Conservation (phyloP, 2,113 vertebrate genomes). For the Lethenteron reissneri region DNA sequence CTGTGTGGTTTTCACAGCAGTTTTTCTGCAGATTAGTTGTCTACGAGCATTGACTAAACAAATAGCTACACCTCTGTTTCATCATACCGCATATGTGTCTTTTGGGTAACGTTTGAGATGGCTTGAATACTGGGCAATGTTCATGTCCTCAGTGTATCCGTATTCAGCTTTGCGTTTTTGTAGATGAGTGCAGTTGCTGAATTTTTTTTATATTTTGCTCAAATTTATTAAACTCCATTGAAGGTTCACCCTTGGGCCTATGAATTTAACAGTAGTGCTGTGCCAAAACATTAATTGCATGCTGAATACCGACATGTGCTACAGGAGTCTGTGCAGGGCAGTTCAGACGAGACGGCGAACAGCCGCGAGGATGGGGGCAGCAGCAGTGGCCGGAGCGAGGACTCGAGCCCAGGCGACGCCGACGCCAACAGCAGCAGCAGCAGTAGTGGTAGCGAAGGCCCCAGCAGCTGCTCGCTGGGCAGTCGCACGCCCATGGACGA, state of each 20-base stretch:
- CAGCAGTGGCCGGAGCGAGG: slow-evolving; percentile 82
- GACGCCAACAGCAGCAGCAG: not conserved
- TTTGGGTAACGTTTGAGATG: not conserved
- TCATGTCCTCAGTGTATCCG: not conserved
- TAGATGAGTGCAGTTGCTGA: not conserved
- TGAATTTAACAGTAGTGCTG: too few relatives aligned
- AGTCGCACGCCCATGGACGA: slow-evolving; percentile 4
- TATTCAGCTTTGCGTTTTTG: not conserved
- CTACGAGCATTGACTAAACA: too few relatives aligned
- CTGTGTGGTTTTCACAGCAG: too few relatives aligned
- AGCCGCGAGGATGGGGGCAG: slow-evolving; percentile 96
- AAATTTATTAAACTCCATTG: not conserved
- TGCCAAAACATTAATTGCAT: too few relatives aligned
- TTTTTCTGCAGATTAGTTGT: too few relatives aligned
- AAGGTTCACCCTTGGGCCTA: too few relatives aligned
- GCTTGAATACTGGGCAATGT: not conserved
- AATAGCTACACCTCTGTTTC: too few relatives aligned
- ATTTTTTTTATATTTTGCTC: not conserved
- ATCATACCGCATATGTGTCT: not conserved
- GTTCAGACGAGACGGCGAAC: slow-evolving; percentile 93
- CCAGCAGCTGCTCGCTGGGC: not conserved
- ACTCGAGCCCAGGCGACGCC: slow-evolving; percentile 65
- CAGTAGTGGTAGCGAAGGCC: slow-evolving; percentile 4
- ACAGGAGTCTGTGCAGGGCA: slow-evolving; percentile 95
- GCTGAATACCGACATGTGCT: slow-evolving; percentile 4